A percentile compares a stretch with the other conserved stretches of the same genome.
Evolutionary conservation across 2,888 invertebrate genomes (phyloP).

Genomic region (Anodontia alba): DNA sequence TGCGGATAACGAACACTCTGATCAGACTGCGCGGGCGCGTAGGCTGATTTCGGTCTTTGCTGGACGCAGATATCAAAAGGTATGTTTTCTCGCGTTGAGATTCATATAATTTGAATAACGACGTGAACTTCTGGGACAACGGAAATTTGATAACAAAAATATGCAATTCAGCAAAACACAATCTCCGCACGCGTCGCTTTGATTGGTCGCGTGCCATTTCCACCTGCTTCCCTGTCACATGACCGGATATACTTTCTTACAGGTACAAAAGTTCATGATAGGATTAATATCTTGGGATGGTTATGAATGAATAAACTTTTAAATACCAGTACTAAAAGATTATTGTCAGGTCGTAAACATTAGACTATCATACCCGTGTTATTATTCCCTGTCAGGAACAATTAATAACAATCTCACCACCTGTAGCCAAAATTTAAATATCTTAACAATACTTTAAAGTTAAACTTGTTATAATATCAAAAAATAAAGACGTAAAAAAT

Average conservation of each 20-base stretch:
- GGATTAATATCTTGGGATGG: background rate
- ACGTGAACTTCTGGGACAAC: background rate
- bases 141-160: slow-evolving; percentile 14
- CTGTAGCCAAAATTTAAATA: too few species aligned
- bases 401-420: too few species aligned
- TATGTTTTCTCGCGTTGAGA: background rate
- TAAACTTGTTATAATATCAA: too few species aligned
- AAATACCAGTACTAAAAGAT: slow-evolving; percentile 1
- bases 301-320: slow-evolving; percentile 9
- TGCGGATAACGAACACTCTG: background rate
- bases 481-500: too few species aligned
- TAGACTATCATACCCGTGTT: slow-evolving; percentile 1
- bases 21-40: too few species aligned
- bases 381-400: background rate
- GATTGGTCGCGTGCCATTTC: slow-evolving; percentile 48
- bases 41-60: too few species aligned
- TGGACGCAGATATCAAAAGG: too few species aligned
- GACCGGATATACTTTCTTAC: slow-evolving; percentile 45
- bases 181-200: slow-evolving; percentile 34
- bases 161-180: background rate
- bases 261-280: slow-evolving; percentile 15
- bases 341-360: background rate
- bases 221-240: slow-evolving; percentile 45
- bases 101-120: background rate
- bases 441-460: too few species aligned